These are phyloP conservation scores for Coilia nasus DNA, from an alignment of 2,797 vertebrate genomes.

Conservation along the genomic window DNA sequence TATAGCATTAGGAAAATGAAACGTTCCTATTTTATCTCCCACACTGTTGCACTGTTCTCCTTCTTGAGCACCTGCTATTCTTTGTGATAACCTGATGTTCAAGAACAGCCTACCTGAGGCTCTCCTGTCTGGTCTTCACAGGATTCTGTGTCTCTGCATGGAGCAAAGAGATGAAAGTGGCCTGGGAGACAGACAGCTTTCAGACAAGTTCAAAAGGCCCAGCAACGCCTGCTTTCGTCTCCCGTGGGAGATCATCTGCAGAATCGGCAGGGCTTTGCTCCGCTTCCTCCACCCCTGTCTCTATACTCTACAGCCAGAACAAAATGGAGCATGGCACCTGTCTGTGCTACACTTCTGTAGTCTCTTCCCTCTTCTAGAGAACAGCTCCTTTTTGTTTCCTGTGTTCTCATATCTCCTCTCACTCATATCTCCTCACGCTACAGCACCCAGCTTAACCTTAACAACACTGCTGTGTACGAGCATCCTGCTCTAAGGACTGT, in stretches of 20 bases:
- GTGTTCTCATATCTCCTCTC: not conserved
- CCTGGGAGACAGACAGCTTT: constrained; percentile 43
- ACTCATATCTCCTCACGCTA: not conserved
- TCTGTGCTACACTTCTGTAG: not conserved
- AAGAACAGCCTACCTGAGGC: too few relatives aligned
- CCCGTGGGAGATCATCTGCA: constrained; percentile 36
- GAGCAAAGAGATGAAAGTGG: constrained; percentile 39
- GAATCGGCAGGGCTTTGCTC: constrained; percentile 32
- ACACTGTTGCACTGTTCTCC: too few relatives aligned
- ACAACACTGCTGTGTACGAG: not conserved
- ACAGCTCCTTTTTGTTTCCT: not conserved
- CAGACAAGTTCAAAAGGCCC: constrained; percentile 44
- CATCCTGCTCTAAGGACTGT: not conserved
- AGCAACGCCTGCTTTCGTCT: constrained; percentile 37
- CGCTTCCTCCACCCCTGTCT: not conserved
- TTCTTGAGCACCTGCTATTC: too few relatives aligned
- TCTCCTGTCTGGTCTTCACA: too few relatives aligned
- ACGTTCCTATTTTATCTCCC: too few relatives aligned
- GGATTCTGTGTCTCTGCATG: not conserved
- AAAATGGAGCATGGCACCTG: not conserved
- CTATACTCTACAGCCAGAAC: not conserved
- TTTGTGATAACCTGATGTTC: too few relatives aligned
- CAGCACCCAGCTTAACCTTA: not conserved
- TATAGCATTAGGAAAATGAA: too few relatives aligned
- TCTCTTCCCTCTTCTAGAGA: not conserved